phyloP scores from a whole-genome alignment of 2,113 vertebrate genomes.

The Struthidea cinerea region DNA sequence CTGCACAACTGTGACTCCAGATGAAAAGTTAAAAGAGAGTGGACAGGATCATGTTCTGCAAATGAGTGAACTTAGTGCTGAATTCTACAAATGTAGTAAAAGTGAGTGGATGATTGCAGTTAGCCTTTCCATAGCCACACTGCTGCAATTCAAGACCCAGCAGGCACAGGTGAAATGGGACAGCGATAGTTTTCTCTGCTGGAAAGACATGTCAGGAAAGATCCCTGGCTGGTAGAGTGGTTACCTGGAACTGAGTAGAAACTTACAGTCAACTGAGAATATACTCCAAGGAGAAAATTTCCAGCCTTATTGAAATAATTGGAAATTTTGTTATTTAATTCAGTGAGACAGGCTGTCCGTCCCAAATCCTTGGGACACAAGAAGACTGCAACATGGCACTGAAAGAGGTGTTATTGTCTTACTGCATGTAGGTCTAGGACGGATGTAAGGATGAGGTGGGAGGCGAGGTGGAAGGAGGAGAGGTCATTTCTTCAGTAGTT shows the following conservation, averaged over 20 bases:
- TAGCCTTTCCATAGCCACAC: neutral
- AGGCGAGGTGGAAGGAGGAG: neutral
- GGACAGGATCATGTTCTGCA: neutral
- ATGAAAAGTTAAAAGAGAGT: neutral
- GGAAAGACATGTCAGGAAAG: neutral
- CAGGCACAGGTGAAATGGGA: neutral
- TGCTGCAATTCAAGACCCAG: neutral
- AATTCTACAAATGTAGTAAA: neutral
- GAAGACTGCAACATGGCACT: neutral
- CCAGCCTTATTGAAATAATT: neutral
- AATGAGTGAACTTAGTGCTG: neutral
- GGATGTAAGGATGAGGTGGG: neutral
- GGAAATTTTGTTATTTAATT: neutral
- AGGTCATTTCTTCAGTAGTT: neutral
- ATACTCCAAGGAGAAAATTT: neutral
- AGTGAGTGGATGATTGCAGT: neutral
- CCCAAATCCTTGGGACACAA: neutral
- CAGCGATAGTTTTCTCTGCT: neutral
- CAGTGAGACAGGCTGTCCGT: neutral
- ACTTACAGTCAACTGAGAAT: neutral
- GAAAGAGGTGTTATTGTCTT: neutral
- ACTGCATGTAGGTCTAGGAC: neutral
- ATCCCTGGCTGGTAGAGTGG: neutral
- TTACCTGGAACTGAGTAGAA: neutral
- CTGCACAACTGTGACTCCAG: neutral